Base-by-base conservation (phyloP, 1,140 invertebrate genomes). In the Sinella curviseta region DNA sequence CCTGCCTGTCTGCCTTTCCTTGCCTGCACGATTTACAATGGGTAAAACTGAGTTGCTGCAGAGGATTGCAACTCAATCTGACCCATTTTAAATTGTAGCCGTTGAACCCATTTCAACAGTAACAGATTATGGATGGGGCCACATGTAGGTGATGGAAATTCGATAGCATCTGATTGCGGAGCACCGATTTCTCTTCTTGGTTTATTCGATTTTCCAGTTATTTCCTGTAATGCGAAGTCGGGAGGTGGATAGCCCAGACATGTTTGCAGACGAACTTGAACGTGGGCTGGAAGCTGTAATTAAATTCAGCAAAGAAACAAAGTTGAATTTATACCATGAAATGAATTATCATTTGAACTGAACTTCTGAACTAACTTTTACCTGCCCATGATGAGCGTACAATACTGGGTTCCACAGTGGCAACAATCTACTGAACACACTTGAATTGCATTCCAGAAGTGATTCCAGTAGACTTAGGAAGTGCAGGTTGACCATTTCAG, bases 401-500 rank as follows among this genome's bases (percentile, higher is more conserved):
- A 99, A 88, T 35, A 99, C 94, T 0, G 97, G 95, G 79, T 93
- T 95, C 94, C 94, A 96, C 28, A 95, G 87, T 16, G 94, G 94
- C 83, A 96, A 87, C 80, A 97, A 87, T 88, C 95, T 94, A 82
- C 91, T 92, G 3, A 99, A 89, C 26, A 98, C 91, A 28, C 95
- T 95, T 0, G 96, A 97, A 86, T 97, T 95, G 84, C 96, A 97
- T 87, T 99, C 97, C 83, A 98, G 90, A 4, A 99, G 88, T 0
- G 96, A 95, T 88, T 99, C 98, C 86, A 99, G 91, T 65, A 99
- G 89, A 85, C 94, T 97, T 73, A 99, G 87, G 86, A 99, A 99
- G 86, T 99, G 97, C 0, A 99, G 88, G 87, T 97, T 99, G 2
- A 99, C 96, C 90, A 97, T 98, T 88, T 99, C 97, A 1, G 97